Evolutionary conservation across 2,888 invertebrate species (phyloP).

Genomic region (Junonia oenone): DNA sequence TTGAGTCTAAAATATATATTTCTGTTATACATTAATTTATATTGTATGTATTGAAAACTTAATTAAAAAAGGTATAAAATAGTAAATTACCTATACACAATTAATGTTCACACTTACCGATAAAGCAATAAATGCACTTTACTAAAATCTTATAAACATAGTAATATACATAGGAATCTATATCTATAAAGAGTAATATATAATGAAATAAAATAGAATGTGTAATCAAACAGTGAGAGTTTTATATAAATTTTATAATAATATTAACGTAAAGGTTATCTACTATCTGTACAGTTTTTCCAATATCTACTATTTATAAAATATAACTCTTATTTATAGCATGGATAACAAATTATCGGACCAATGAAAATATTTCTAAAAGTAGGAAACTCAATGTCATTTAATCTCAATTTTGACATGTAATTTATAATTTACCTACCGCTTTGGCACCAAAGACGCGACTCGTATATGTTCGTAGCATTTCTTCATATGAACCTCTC

Average conservation of each 20-base stretch:
- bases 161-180: neutral
- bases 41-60: neutral
- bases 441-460: neutral
- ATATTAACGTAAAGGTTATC: neutral
- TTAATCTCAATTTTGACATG: neutral
- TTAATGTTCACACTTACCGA: neutral
- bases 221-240: neutral
- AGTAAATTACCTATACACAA: neutral
- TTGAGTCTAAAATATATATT: neutral
- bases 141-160: neutral
- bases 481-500: neutral
- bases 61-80: neutral
- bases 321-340: neutral
- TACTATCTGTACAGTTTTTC: neutral
- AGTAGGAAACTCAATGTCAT: neutral
- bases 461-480: neutral
- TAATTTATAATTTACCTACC: neutral
- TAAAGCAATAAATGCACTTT: neutral
- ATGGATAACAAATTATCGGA: slow-evolving; percentile 9
- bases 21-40: neutral
- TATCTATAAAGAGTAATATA: neutral
- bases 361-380: slow-evolving; percentile 4
- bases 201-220: neutral
- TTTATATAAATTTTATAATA: neutral
- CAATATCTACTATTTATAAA: neutral